phyloP scores from a whole-genome alignment of 2,888 invertebrate species.

The Clunio marinus region DNA sequence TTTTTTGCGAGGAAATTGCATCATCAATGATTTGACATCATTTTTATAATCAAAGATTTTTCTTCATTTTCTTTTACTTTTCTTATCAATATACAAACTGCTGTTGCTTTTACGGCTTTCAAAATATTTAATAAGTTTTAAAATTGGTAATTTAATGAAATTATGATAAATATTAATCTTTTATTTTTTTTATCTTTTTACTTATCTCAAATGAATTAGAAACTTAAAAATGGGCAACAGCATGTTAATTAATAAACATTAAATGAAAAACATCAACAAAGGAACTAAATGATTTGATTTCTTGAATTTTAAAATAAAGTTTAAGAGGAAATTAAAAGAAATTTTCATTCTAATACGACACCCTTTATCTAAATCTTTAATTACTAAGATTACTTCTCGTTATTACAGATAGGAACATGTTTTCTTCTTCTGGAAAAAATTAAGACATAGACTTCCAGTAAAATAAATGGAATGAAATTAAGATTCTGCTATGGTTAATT shows the following conservation, averaged over 20 bases:
- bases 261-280: conserved; percentile 18
- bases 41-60: background rate
- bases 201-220: too few relatives aligned
- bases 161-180: too few relatives aligned
- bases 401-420: conserved; percentile 24
- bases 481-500: too few relatives aligned
- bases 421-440: background rate
- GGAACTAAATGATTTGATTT: background rate
- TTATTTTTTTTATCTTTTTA: too few relatives aligned
- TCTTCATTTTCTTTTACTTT: conserved; percentile 3
- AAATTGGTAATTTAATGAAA: background rate
- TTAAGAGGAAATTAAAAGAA: background rate
- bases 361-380: conserved; percentile 12
- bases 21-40: conserved; percentile 28
- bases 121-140: background rate
- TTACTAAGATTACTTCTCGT: conserved; percentile 13
- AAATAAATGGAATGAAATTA: too few relatives aligned
- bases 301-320: background rate
- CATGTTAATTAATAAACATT: background rate
- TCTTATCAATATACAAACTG: conserved; percentile 20
- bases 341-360: conserved; percentile 7
- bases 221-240: too few relatives aligned
- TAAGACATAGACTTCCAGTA: too few relatives aligned
- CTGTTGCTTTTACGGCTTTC: too few relatives aligned
- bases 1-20: conserved; percentile 38